Evolutionary conservation across 2,888 invertebrate species (phyloP).

Genomic region (Dicycla oo): DNA sequence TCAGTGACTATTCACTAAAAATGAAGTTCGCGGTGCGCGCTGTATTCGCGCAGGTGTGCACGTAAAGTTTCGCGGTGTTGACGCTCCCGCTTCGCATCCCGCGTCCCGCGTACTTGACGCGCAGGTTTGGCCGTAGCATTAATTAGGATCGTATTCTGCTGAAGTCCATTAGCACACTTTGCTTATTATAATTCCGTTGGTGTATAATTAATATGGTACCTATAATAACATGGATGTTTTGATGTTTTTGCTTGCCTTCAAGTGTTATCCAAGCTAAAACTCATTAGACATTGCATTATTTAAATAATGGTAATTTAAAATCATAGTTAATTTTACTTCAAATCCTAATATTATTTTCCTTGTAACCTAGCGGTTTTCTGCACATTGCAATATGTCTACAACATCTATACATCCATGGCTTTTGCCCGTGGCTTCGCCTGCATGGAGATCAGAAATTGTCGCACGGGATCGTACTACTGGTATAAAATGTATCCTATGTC

Average conservation of each 20-base stretch:
- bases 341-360: background rate
- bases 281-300: conserved; percentile 4
- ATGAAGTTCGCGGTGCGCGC: no score
- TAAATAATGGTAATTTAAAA: background rate
- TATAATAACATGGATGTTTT: conserved; percentile 11
- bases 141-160: no score
- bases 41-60: no score
- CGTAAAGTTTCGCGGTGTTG: no score
- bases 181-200: background rate
- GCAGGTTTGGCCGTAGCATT: no score
- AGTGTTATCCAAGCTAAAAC: background rate
- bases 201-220: background rate
- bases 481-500: background rate
- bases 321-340: background rate
- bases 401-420: background rate
- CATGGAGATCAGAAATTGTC: background rate
- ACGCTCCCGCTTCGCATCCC: no score
- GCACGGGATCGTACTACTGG: background rate
- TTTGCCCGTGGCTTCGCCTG: background rate
- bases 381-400: no score
- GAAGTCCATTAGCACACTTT: background rate
- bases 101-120: no score
- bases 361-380: background rate
- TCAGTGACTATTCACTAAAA: no score
- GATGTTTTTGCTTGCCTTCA: background rate